Evolutionary conservation across 1,140 invertebrate genomes (phyloP), one percentile per base, ranked within the genome.

Genomic region (Drosophila prosaltans): DNA sequence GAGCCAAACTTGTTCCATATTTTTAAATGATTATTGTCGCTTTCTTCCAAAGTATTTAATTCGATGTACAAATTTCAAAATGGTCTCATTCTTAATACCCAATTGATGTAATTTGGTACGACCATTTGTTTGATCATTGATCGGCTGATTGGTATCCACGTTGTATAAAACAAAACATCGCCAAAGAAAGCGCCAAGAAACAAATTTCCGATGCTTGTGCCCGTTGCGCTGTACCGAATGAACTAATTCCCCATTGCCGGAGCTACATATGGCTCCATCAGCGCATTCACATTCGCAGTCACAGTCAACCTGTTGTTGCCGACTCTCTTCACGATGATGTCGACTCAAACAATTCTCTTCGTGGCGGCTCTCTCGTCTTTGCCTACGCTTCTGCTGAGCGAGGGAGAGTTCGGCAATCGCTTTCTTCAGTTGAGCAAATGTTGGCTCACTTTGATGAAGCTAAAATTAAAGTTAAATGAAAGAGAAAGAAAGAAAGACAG

Each of bases 101-200:
- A 94, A 94, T 72, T 77, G 73, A 26, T 43, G 59, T 30, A 77
- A 61, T 16, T 66, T 76, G 10, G 74, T 67, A 30, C 74, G 41
- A 94, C 93, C 88, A 93, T 93, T 59, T 95, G 91, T 69, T 93
- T 93, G 68, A 64, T 90, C 78, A 78, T 89, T 74, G 63, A 91
- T 84, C 71, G 90, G 76, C 66, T 77, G 75, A 80, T 91, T 84
- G 24, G 76, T 85, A 32, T 88, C 86, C 74, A 86, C 75, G 76
- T 91, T 88, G 67, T 93, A 93, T 16, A 96, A 89, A 92, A 93
- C 93, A 82, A 95, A 94, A 10, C 94, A 94, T 73, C 93, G 94
- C 95, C 95, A 96, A 73, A 96, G 90, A 92, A 95, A 95, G 41
- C 92, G 93, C 95, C 95, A 96, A 84, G 94, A 95, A 21, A 96